Evolutionary conservation across 2,113 vertebrate species (phyloP), one percentile per base, ranked within the genome.

Genomic region (Tretioscincus oriximinensis): DNA sequence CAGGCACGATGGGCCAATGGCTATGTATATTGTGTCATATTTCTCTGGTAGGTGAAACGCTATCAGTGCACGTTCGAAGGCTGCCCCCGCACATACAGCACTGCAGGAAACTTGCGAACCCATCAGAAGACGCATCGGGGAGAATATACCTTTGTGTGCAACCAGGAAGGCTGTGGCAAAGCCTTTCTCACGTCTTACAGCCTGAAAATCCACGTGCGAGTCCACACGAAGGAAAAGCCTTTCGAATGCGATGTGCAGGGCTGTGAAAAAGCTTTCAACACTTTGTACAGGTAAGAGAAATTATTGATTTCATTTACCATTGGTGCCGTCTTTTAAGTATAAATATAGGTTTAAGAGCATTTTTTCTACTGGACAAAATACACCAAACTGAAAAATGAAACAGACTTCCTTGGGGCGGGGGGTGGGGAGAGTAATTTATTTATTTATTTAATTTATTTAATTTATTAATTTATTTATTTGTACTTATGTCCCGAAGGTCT

Each of bases 111-210:
- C 93, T 94, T 99, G 87, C 97, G 98, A 78, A 99, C 98, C 4
- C 98, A 99, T 91, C 98, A 99, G 91, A 99, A 99, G 91, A 99
- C 98, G 0, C 98, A 99, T 80, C 94, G 98, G 2, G 98, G 98
- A 28, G 98, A 99, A 81, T 99, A 99, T 89, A 99, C 98, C 0
- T 99, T 99, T 6, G 98, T 99, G 84, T 99, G 98, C 90, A 99
- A 99, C 86, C 98, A 99, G 65, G 96, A 97, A 89, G 98, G 98
- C 89, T 99, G 98, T 41, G 98, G 98, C 85, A 99, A 99, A 90
- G 98, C 98, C 93, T 99, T 99, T 89, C 98, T 99, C 86, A 99
- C 98, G 61, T 99, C 98, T 10, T 99, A 99, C 94, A 99, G 98
- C 93, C 97, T 99, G 90, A 99, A 98, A 93, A 99, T 99, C 93